Base-by-base conservation (phyloP, 1,140 invertebrate species). In the Platyscapa corneri region DNA sequence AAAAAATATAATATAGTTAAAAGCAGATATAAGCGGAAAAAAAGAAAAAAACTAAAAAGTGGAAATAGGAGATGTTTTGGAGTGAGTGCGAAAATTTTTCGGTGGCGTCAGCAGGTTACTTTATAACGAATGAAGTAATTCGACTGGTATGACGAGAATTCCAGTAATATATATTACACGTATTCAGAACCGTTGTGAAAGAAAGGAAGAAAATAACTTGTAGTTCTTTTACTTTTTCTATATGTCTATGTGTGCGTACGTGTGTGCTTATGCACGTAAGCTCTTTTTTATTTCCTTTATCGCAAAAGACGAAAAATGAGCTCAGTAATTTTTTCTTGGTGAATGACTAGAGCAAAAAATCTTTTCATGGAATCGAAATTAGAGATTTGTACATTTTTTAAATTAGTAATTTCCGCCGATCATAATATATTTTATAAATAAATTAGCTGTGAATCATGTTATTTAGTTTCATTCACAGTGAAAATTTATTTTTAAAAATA, bases 71-170 rank as follows among this genome's bases (percentile, higher is more conserved):
- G 34, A 46, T 30, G 39, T 46, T 34, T 56, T 46, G 53, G 46
- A 67, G 34, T 30, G n/a, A 65, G 27, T n/a, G 78, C 37, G 76
- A 81, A 81, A 76, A 76, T 49, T 75, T 75, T 79, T 85, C 70
- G 70, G 34, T 81, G 77, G 82, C 49, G 39, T 80, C 37, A 64
- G 56, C 78, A 14, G 27, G 23, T 64, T 10, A 42, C 20, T 53
- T 77, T 77, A 56, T 77, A 77, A 77, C 42, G 79, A 46, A 64
- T 82, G 79, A 72, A 72, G 79, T 72, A 82, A 82, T 82, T 82
- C 79, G 79, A 16, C 65, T 34, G 75, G 75, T 56, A 77, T 76
- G 74, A 64, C 64, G 64, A 70, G 79, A 81, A 81, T 81, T 79
- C 56, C 34, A 20, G 34, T 53, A 53, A 79, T 79, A 53, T 23